These are phyloP conservation scores for Buphagus erythrorhynchus DNA, from an alignment of 2,797 vertebrate genomes.

Conservation along the genomic window DNA sequence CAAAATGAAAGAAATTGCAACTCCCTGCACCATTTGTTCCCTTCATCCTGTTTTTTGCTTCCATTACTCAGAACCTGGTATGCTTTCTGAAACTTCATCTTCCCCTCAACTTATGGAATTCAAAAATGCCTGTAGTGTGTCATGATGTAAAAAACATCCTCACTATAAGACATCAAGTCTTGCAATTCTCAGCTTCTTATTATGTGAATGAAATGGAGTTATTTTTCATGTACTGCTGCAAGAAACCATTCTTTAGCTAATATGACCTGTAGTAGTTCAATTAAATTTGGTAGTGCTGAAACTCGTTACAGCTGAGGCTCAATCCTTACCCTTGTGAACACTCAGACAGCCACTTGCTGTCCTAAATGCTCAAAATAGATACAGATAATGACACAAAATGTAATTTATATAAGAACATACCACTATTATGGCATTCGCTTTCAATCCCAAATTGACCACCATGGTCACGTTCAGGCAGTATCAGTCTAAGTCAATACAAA, in stretches of 20 bases:
- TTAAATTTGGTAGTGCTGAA: background rate
- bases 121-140: background rate
- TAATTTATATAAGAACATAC: background rate
- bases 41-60: background rate
- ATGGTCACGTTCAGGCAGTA: background rate
- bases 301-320: background rate
- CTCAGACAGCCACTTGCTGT: background rate
- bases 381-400: background rate
- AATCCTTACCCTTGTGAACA: background rate
- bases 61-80: background rate
- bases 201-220: background rate
- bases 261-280: background rate
- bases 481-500: background rate
- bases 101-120: background rate
- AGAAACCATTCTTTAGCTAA: background rate
- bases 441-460: background rate
- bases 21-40: background rate
- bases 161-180: accelerated
- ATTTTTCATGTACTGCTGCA: background rate
- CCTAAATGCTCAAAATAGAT: background rate
- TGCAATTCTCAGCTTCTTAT: background rate
- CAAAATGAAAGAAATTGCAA: background rate
- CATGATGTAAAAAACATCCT: background rate
- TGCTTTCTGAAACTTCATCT: background rate
- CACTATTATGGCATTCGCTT: background rate